phyloP scores from a whole-genome alignment of 1,140 invertebrate species.

The Himalopsyche phryganea region DNA sequence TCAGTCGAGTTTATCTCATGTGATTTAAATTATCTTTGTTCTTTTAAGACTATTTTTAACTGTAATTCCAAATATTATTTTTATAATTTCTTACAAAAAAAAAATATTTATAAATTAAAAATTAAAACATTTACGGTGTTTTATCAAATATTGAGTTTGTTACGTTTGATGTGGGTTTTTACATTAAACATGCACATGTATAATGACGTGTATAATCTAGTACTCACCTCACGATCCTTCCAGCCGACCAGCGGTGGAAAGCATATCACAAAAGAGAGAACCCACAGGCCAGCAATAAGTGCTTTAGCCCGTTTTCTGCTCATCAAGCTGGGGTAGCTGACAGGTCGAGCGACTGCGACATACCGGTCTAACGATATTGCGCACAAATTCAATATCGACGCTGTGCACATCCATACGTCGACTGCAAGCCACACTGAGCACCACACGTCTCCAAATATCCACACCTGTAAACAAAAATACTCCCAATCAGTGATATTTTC shows the following conservation, averaged over 20 bases:
- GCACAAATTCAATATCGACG: slow-evolving; percentile 90
- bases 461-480: slow-evolving; percentile 62
- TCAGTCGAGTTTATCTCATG: too few relatives aligned
- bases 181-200: too few relatives aligned
- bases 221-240: slow-evolving; percentile 75
- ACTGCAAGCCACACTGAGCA: slow-evolving; percentile 90
- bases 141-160: too few relatives aligned
- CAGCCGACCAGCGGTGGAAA: slow-evolving; percentile 93
- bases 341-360: slow-evolving; percentile 89
- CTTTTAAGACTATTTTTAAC: too few relatives aligned
- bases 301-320: slow-evolving; percentile 82
- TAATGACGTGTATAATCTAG: too few relatives aligned
- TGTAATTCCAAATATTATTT: too few relatives aligned
- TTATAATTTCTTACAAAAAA: too few relatives aligned
- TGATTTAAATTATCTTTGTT: too few relatives aligned
- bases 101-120: too few relatives aligned
- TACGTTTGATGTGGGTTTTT: too few relatives aligned
- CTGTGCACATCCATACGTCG: slow-evolving; percentile 95
- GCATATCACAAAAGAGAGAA: slow-evolving; percentile 93
- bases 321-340: slow-evolving; percentile 91
- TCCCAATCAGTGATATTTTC: neutral
- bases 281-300: slow-evolving; percentile 88
- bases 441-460: slow-evolving; percentile 90
- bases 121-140: too few relatives aligned
- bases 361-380: slow-evolving; percentile 91